Conservation (phyloP, 2,797 vertebrate genomes). For the Heliangelus exortis region DNA sequence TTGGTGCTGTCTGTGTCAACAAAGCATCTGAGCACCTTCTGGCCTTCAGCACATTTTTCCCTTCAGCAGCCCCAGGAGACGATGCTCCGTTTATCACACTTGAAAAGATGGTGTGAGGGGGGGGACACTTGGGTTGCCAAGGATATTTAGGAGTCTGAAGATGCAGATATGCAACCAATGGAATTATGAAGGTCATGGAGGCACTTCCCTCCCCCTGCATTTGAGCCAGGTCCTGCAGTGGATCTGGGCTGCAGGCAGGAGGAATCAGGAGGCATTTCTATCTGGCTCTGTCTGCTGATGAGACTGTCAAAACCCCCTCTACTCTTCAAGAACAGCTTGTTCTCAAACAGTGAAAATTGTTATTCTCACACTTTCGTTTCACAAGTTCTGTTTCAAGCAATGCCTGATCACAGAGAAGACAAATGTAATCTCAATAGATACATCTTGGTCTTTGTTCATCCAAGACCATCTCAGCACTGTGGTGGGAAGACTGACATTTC, state of each 20-base stretch:
- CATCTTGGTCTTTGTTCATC: conserved; percentile 15
- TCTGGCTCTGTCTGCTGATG: background rate
- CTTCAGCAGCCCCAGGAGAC: background rate
- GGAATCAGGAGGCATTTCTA: background rate
- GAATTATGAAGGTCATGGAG: background rate
- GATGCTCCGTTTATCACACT: background rate
- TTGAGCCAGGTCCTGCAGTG: background rate
- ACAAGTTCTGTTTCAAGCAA: conserved; percentile 49
- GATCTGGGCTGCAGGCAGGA: background rate
- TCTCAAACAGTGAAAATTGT: conserved; percentile 43
- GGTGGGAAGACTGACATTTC: background rate
- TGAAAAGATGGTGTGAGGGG: background rate
- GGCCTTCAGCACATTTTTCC: background rate
- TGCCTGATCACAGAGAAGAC: conserved; percentile 23
- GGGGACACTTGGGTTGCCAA: background rate
- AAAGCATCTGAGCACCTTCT: background rate
- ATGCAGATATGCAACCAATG: background rate
- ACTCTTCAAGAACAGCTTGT: conserved; percentile 58
- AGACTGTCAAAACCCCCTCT: background rate
- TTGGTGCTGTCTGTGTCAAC: background rate
- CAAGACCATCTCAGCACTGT: background rate
- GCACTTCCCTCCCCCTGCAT: background rate
- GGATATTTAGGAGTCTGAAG: background rate
- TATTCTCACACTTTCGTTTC: conserved; percentile 34
- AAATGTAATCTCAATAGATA: conserved; percentile 19